Conservation (phyloP, 1,140 invertebrate species). For the Penaeus japonicus region DNA sequence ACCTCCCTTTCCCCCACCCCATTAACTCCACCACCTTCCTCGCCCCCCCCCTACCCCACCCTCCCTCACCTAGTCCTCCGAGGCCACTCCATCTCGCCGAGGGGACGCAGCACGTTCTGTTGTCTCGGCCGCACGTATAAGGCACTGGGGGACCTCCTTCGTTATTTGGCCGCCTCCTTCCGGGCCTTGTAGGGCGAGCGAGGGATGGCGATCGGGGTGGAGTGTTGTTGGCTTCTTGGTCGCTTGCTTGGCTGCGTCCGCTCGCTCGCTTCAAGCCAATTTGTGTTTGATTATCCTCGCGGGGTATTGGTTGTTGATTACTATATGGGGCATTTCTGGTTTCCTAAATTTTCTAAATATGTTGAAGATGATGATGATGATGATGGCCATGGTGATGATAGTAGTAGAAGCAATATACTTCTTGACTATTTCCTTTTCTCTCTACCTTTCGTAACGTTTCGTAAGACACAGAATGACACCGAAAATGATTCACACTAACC, state of each 20-base stretch:
- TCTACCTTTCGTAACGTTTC: background rate
- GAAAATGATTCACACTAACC: no score
- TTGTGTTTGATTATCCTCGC: no score
- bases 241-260: no score
- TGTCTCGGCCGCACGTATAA: background rate
- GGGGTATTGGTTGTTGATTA: no score
- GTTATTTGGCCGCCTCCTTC: background rate
- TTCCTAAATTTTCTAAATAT: no score
- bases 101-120: background rate
- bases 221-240: no score
- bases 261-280: no score
- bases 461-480: background rate
- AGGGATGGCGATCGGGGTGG: background rate
- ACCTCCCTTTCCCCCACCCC: background rate
- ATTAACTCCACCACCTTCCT: background rate
- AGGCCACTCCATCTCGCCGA: background rate
- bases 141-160: background rate
- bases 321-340: no score
- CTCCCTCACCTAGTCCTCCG: background rate
- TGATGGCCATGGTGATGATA: background rate
- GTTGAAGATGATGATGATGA: background rate
- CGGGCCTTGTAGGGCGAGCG: background rate
- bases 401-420: background rate
- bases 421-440: conserved; percentile 2
- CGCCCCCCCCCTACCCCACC: background rate